phyloP scores from a whole-genome alignment of 2,113 vertebrate genomes.

The Bombycilla garrulus region DNA sequence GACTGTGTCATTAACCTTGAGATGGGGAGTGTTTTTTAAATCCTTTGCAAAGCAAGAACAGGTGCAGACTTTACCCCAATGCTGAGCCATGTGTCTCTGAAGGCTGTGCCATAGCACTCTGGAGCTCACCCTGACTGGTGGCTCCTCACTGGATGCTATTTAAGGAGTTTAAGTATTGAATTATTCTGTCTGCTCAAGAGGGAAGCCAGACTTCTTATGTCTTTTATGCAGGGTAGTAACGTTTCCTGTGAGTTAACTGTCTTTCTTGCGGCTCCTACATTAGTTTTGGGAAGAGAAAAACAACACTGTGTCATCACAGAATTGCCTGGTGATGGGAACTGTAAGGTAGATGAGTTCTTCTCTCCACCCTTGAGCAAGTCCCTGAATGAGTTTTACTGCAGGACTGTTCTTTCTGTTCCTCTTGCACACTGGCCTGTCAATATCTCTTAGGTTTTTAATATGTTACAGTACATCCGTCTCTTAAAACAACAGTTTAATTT shows the following conservation, averaged over 20 bases:
- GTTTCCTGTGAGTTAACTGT: not conserved
- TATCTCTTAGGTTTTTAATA: conserved; percentile 25
- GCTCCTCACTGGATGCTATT: not conserved
- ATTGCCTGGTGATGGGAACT: conserved; percentile 40
- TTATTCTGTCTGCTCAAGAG: not conserved
- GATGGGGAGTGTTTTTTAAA: not conserved
- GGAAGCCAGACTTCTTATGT: not conserved
- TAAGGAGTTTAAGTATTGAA: not conserved
- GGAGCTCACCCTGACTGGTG: not conserved
- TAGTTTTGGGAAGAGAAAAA: conserved; percentile 40
- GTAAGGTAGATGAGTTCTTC: conserved; percentile 51
- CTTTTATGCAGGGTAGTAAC: not conserved
- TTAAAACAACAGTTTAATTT: conserved; percentile 1
- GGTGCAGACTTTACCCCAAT: not conserved
- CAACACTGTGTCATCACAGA: not conserved
- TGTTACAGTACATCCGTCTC: not conserved
- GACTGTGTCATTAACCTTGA: not conserved
- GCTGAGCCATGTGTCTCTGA: not conserved
- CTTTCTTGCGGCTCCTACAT: not conserved
- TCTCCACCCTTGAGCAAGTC: conserved; percentile 47
- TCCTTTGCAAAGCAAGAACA: not conserved
- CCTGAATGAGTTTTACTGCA: conserved; percentile 55
- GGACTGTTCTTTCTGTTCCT: not conserved
- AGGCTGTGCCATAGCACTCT: not conserved
- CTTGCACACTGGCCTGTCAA: not conserved